Base-by-base conservation (phyloP, 1,140 invertebrate genomes). In the Laodelphax striatellus region DNA sequence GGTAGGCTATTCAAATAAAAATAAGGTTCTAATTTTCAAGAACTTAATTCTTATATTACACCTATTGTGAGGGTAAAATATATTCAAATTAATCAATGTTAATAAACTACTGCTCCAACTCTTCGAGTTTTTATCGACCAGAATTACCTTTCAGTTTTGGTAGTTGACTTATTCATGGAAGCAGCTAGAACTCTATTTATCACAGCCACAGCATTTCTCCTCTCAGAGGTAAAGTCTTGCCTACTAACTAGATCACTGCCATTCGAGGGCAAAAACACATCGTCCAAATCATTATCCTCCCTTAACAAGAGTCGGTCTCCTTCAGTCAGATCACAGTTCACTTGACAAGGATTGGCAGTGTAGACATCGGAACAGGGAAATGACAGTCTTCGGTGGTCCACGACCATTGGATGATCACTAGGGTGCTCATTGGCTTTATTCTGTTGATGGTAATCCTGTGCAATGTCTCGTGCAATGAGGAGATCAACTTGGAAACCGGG, bases 401-500 rank as follows among this genome's bases (percentile, higher is more conserved):
- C 46, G 9, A 9, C 34, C 34, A 38, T 38, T 19, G 16, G 10
- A 14, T 50, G 46, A 50, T 50, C 16, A 50, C 46, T 50, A 2
- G 3, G 10, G 46, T 50, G 46, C 1, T 10, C 46, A 50, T 38
- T 57, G 16, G n/a, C 9, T 55, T 55, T 54, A 28, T 28, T 28
- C 10, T 38, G 34, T 38, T 11, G 11, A 9, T 38, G 34, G 11
- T 38, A 38, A 38, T 38, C 34, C 44, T 28, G 31, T 42, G 46
- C 17, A 3, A 19, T 55, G 4, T 58, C 58, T n/a, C 66, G 31
- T 5, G 80, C 79, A 70, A 83, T 79, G 16, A 83, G 78, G 55
- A 83, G 71, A 66, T 82, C 80, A 13, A 83, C 80, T 60, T 69
- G 69, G 63, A 73, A 74, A 55, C 72, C 66, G 68, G 70, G 60